Percentiles rank a stretch among this genome's conserved stretches.
Conservation (phyloP, 1,140 invertebrate genomes). For the Nasonia longicornis region DNA sequence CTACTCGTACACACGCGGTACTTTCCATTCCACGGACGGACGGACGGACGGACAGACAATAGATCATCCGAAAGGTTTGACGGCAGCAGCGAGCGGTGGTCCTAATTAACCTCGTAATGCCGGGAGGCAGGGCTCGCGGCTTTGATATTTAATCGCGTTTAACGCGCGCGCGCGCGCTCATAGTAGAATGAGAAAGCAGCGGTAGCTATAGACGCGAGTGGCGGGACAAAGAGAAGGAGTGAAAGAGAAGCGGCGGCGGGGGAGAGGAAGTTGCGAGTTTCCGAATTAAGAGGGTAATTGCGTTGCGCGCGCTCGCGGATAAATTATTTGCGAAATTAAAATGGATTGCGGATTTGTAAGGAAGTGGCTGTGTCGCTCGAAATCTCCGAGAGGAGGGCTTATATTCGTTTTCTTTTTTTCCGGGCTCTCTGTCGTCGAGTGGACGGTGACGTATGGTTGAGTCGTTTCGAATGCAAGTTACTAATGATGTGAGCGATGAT, state of each 20-base stretch:
- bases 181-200: constrained; percentile 45
- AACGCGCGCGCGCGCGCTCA: constrained; percentile 56
- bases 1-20: no score
- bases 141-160: constrained; percentile 68
- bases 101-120: constrained; percentile 63
- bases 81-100: constrained; percentile 29
- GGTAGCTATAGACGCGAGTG: background rate
- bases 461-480: no score
- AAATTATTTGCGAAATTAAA: constrained; percentile 29
- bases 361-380: no score
- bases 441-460: no score
- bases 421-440: no score
- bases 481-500: no score
- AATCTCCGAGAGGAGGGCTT: no score
- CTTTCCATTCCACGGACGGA: background rate
- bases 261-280: constrained; percentile 21
- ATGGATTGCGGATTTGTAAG: constrained; percentile 5
- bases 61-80: constrained; percentile 48
- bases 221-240: constrained; percentile 37
- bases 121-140: constrained; percentile 54
- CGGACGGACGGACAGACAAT: constrained; percentile 46
- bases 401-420: no score
- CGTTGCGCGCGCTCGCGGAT: constrained; percentile 27
- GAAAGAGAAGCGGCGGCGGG: background rate
- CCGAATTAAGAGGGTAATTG: constrained; percentile 43